Base-by-base conservation (phyloP, 2,888 invertebrate species). In the Drosophila putrida region DNA sequence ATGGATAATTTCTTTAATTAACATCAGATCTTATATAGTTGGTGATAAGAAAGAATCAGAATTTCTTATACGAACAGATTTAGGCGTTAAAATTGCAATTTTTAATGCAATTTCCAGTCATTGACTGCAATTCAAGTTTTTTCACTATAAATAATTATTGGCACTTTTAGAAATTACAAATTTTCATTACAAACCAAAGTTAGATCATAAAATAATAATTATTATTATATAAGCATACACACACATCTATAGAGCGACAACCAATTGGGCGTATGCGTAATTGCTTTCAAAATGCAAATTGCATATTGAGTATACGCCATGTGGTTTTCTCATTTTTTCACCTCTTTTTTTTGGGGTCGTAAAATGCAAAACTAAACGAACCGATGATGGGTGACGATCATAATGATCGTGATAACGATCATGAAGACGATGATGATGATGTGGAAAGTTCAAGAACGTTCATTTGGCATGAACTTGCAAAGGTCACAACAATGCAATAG, bases 381-480 rank as follows among this genome's bases (percentile, higher is more conserved):
- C 25, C n/a, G 20, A 33, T 66, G 36, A 72, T 54, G 51, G 53
- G n/a, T 57, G 53, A 53, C 46, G 33, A 31, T 33, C 11, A 61
- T 36, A 31, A 55, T 31, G 20, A 57, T 31, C 1, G 27, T 64
- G 10, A 36, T 15, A 8, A 36, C 25, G n/a, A 58, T 60, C 20
- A 50, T 49, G 28, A 57, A 50, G 25, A 57, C 46, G 50, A 57
- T 54, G 25, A 57, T 49, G 50, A 41, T 49, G 51, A 36, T 54
- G 13, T 38, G 49, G 25, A 43, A 64, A 71, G 89, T 85, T 85
- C 88, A 89, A 88, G 89, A 69, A 88, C 84, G 89, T 85, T 81
- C 89, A 49, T 82, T 82, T 47, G 70, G 58, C 81, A 77, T 90
- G 90, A 90, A 90, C 90, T 90, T 90, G 90, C 71, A 90, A 90